Conservation (phyloP, 1,140 invertebrate species). For the Ylistrum balloti region DNA sequence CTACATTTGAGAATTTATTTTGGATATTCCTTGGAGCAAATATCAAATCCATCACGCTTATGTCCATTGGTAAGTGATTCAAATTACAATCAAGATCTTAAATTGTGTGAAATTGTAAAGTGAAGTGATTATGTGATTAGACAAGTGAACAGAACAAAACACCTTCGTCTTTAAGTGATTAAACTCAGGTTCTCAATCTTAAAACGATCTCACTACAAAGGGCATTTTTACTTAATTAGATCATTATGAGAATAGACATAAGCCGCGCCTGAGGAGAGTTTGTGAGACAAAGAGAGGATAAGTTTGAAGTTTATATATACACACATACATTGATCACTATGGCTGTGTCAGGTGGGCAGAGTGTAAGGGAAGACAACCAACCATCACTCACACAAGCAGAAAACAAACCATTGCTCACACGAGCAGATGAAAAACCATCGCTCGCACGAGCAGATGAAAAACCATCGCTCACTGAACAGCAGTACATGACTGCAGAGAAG, state of each 20-base stretch:
- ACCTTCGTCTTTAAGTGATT: not conserved
- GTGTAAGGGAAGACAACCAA: too few species aligned
- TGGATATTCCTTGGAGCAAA: conserved; percentile 37
- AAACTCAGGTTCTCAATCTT: not conserved
- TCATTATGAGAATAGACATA: conserved; percentile 29
- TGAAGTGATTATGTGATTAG: not conserved
- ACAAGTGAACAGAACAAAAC: not conserved
- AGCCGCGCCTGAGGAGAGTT: not conserved
- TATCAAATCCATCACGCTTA: not conserved
- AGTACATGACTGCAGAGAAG: conserved; percentile 54
- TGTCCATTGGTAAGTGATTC: conserved; percentile 19
- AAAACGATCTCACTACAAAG: not conserved
- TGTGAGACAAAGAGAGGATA: not conserved
- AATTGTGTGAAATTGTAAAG: not conserved
- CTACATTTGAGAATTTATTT: not conserved
- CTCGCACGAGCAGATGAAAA: not conserved
- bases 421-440: not conserved
- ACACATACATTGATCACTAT: not conserved
- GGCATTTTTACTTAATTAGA: conserved; percentile 29
- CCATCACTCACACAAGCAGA: too few species aligned
- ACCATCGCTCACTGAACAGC: conserved; percentile 43
- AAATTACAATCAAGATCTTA: not conserved
- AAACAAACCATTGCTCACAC: too few species aligned
- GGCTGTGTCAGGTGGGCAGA: not conserved
- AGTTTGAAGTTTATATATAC: not conserved